Conservation (phyloP, 2,113 vertebrate genomes). For the Ondatra zibethicus region DNA sequence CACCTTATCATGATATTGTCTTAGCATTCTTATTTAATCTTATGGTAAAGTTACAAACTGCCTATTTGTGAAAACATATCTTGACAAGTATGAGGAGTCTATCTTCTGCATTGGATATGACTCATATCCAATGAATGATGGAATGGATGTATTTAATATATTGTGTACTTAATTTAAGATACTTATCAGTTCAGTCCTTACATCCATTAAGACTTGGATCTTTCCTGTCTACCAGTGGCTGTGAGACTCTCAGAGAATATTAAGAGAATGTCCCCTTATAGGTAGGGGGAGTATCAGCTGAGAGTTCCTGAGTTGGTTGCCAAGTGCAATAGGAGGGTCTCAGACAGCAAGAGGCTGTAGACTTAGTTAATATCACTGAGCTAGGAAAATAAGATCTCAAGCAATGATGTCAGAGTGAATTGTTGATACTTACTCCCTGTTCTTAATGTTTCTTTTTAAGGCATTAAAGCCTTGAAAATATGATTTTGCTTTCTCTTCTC, state of each 20-base stretch:
- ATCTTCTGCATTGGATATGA: background rate
- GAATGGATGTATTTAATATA: slow-evolving; percentile 8
- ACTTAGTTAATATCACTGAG: background rate
- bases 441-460: background rate
- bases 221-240: background rate
- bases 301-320: background rate
- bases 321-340: background rate
- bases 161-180: background rate
- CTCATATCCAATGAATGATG: background rate
- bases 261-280: background rate
- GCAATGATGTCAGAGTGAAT: background rate
- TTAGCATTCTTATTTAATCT: background rate
- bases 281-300: background rate
- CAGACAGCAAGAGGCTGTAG: background rate
- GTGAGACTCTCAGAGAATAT: background rate
- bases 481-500: background rate
- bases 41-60: background rate
- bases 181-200: background rate
- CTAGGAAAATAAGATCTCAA: background rate
- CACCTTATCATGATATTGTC: background rate
- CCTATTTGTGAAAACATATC: slow-evolving; percentile 10
- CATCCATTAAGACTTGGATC: background rate
- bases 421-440: background rate
- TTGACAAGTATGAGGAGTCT: background rate
- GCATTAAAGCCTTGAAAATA: background rate